Evolutionary conservation across 2,113 vertebrate species (phyloP), one percentile per base, ranked within the genome.

Genomic region (Ondatra zibethicus): DNA sequence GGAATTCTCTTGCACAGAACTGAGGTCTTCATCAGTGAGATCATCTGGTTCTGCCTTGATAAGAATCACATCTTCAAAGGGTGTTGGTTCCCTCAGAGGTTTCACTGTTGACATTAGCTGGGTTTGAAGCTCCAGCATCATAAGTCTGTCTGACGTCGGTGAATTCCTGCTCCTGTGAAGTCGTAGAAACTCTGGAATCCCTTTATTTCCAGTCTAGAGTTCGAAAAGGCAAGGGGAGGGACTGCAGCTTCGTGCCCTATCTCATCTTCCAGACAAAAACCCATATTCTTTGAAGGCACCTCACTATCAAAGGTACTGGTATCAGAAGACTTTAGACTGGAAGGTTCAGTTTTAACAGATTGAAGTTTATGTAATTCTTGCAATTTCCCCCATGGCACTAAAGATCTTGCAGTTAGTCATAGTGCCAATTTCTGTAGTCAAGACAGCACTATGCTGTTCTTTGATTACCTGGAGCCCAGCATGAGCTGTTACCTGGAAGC

Each of bases 21-120:
- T 98, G 2, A 98, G 97, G 78, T 99, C 99, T 73, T 99, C 99
- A 16, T 99, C 98, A 12, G 99, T 99, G 36, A 99, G 98, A 97
- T 99, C 99, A 39, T 99, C 99, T 97, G 99, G 99, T 94, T 99
- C 99, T 2, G 99, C 99, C 97, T 99, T 99, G 97, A 99, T 99
- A 97, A 99, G 99, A 92, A 99, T 99, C 89, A 99, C 98, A 39
- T 99, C 99, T 98, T 99, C 99, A 4, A 99, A 99, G 42, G 99
- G 99, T 5, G 99, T 98, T 17, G 97, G 95, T 66, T 99, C 99
- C 93, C 99, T 98, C 85, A 99, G 97, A 84, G 99, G 99, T 96
- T 99, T 99, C 63, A 99, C 99, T 6, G 99, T 97, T 36, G 99
- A 99, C 45, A 99, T 99, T 55, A 99, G 98, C 47, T 98, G 99